A percentile compares a stretch with the other conserved stretches of the same genome.
Conservation (phyloP, 1,140 invertebrate species). For the Drosophila arawakana region DNA sequence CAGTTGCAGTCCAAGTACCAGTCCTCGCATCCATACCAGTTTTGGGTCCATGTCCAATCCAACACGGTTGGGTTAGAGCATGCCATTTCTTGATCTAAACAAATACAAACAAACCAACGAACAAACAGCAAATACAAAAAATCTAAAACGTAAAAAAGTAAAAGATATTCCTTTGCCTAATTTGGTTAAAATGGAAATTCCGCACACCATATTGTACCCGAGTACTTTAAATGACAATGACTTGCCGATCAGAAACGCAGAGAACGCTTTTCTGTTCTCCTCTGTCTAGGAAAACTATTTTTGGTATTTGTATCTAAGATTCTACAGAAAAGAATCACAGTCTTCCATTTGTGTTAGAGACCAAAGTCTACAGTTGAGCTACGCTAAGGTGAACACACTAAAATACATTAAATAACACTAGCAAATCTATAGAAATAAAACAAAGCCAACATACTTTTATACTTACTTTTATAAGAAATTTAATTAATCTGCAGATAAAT, state of each 20-base stretch:
- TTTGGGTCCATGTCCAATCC: constrained; percentile 38
- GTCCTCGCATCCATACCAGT: constrained; percentile 14
- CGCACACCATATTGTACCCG: constrained; percentile 79
- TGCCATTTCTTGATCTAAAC: constrained; percentile 55
- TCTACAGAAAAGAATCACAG: constrained; percentile 11
- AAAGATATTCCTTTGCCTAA: constrained; percentile 80
- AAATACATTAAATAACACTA: neutral
- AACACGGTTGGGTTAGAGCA: constrained; percentile 18
- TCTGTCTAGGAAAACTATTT: constrained; percentile 66
- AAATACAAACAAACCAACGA: constrained; percentile 8
- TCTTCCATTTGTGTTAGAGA: constrained; percentile 11
- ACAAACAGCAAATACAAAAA: neutral
- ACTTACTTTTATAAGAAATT: too few species aligned
- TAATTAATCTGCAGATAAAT: neutral
- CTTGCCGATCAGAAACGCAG: constrained; percentile 45
- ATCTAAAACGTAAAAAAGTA: neutral
- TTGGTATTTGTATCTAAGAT: constrained; percentile 60
- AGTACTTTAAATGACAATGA: constrained; percentile 77
- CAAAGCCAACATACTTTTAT: too few species aligned
- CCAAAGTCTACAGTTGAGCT: neutral
- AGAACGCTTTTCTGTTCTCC: constrained; percentile 30
- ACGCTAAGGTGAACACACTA: neutral
- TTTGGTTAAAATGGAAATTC: constrained; percentile 82
- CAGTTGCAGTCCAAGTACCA: constrained; percentile 21
- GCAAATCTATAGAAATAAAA: too few species aligned